Conservation (phyloP, 2,888 invertebrate species). For the Philopedon plagiatum region DNA sequence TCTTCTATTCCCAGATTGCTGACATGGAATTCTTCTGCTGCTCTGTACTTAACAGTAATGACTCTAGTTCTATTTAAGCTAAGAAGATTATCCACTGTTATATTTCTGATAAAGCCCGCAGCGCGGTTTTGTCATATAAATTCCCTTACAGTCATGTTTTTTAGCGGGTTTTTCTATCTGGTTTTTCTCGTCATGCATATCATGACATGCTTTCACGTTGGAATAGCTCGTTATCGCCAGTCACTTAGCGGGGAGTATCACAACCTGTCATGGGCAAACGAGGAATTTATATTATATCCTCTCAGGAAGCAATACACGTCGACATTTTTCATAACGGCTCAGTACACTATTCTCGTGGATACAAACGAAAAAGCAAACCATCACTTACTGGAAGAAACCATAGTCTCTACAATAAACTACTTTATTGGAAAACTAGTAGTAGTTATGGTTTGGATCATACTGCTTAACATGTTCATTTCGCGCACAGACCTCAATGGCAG, state of each 20-base stretch:
- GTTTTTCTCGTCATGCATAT: constrained; percentile 16
- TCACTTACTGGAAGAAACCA: constrained; percentile 41
- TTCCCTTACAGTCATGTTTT: constrained; percentile 22
- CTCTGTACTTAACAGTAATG: neutral
- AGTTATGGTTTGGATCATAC: constrained; percentile 48
- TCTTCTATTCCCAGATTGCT: constrained; percentile 47
- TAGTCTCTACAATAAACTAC: constrained; percentile 45
- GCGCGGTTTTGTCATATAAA: constrained; percentile 20
- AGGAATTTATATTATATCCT: neutral
- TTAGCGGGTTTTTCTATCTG: neutral
- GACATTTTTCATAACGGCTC: constrained; percentile 45
- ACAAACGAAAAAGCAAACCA: constrained; percentile 5
- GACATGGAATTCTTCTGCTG: neutral
- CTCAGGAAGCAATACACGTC: constrained; percentile 23
- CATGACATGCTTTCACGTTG: constrained; percentile 26
- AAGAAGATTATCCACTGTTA: constrained; percentile 22
- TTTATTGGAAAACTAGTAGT: constrained; percentile 50
- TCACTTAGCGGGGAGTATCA: neutral
- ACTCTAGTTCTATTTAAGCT: constrained; percentile 27
- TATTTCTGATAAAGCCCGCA: constrained; percentile 16
- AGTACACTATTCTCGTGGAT: constrained; percentile 42
- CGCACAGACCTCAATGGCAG: constrained; percentile 63
- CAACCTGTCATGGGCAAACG: neutral
- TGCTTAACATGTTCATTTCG: constrained; percentile 48
- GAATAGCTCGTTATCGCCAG: constrained; percentile 7